Percentiles rank a stretch among this genome's conserved stretches.
These are phyloP conservation scores for Cydia pomonella DNA, from an alignment of 1,140 invertebrate genomes.

Conservation along the genomic window DNA sequence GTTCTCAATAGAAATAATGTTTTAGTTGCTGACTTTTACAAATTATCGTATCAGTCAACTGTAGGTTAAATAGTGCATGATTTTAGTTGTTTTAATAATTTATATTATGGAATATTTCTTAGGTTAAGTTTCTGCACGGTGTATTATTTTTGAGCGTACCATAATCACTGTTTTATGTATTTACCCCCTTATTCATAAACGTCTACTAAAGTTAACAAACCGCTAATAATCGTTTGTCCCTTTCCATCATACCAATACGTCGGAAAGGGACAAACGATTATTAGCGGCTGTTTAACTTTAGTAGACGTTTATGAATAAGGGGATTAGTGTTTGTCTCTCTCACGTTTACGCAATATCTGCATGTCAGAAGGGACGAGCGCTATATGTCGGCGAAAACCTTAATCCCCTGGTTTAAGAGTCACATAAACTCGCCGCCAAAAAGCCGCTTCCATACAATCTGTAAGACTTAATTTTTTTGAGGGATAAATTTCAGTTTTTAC, in stretches of 20 bases:
- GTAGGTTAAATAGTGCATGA: not conserved
- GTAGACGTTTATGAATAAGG: too few species aligned
- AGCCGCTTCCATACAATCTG: too few species aligned
- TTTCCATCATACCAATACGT: too few species aligned
- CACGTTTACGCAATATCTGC: not conserved
- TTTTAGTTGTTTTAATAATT: constrained; percentile 29
- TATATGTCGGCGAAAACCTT: not conserved
- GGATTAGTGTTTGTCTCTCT: not conserved
- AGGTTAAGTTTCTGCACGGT: not conserved
- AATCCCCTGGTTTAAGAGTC: too few species aligned
- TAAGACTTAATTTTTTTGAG: not conserved
- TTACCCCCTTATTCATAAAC: too few species aligned
- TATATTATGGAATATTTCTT: constrained; percentile 4
- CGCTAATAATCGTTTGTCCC: too few species aligned
- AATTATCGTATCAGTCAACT: constrained; percentile 23
- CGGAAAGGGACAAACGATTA: too few species aligned
- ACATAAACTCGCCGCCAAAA: too few species aligned
- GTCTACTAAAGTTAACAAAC: too few species aligned
- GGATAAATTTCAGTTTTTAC: not conserved
- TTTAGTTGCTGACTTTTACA: constrained; percentile 17
- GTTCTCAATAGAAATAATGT: constrained; percentile 21
- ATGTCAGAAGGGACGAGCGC: not conserved
- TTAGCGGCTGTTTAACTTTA: too few species aligned
- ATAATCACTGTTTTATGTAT: not conserved
- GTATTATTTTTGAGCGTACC: constrained; percentile 12